Evolutionary conservation across 2,113 vertebrate genomes (phyloP).

Genomic region (Onychostoma macrolepis): DNA sequence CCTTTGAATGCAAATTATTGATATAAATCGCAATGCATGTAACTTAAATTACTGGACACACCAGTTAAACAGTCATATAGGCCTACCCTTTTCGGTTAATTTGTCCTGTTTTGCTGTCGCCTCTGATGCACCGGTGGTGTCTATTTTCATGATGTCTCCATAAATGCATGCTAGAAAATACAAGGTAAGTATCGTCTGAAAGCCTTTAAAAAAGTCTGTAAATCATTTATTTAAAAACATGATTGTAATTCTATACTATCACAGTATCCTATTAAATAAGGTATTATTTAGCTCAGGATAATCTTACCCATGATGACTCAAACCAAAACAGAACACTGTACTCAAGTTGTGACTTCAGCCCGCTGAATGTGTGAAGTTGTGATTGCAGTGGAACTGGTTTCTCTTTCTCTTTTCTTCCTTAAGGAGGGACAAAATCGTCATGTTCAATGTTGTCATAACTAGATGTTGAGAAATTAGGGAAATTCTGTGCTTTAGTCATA

Average conservation of each 20-base stretch:
- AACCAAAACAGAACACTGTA: neutral
- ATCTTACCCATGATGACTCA: constrained; percentile 57
- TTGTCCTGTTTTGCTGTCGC: constrained; percentile 60
- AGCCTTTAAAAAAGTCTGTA: neutral
- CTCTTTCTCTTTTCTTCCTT: neutral
- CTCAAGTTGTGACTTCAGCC: neutral
- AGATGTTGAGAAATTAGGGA: neutral
- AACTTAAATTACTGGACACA: neutral
- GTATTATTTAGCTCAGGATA: neutral
- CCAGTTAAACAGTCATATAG: constrained; percentile 25
- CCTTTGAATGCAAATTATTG: constrained; percentile 62
- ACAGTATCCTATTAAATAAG: neutral
- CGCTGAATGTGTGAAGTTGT: neutral
- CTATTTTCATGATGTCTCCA: constrained; percentile 72
- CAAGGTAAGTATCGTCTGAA: neutral
- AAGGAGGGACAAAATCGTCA: neutral
- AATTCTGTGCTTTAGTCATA: neutral
- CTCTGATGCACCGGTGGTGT: constrained; percentile 70
- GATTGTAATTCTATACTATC: neutral
- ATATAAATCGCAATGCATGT: neutral
- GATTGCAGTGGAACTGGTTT: neutral
- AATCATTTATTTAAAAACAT: neutral
- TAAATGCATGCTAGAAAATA: constrained; percentile 48
- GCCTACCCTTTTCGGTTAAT: constrained; percentile 62
- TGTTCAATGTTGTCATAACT: neutral